A percentile compares a stretch with the other conserved stretches of the same genome.
Evolutionary conservation across 2,888 invertebrate genomes (phyloP).

Genomic region (Lithophane ornitopus): DNA sequence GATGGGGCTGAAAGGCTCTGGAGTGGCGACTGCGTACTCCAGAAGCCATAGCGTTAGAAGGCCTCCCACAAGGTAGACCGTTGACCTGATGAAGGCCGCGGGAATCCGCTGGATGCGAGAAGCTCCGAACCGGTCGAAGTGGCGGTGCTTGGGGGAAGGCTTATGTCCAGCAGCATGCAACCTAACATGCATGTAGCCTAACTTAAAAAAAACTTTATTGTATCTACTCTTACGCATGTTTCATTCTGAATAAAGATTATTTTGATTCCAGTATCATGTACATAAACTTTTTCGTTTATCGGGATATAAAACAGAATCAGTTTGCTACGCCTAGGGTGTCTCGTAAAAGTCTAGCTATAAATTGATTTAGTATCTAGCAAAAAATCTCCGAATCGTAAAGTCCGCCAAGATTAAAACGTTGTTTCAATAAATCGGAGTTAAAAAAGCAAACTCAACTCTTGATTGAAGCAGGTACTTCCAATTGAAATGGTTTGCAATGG

Average conservation of each 20-base stretch:
- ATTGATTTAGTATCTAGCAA: slow-evolving; percentile 20
- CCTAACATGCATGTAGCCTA: background rate
- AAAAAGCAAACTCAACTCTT: slow-evolving; percentile 17
- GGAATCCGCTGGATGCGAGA: no score
- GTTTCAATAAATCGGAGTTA: slow-evolving; percentile 25
- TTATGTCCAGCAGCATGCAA: no score
- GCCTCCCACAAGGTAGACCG: no score
- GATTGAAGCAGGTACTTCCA: no score
- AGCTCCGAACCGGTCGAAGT: no score
- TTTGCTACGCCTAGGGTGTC: slow-evolving; percentile 1
- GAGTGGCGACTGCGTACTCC: no score
- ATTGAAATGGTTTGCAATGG: no score
- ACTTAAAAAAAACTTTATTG: background rate
- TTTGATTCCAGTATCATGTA: slow-evolving; percentile 1
- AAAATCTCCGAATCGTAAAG: background rate
- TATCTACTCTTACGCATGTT: background rate
- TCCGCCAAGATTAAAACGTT: background rate
- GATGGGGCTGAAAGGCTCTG: no score
- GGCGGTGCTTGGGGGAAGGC: no score
- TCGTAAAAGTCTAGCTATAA: slow-evolving; percentile 33
- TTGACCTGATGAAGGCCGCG: no score
- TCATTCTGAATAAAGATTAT: background rate
- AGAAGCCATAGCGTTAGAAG: no score
- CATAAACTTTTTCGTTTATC: background rate
- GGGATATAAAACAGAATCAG: no score